Percentiles rank a stretch among this genome's conserved stretches.
These are phyloP conservation scores for Philaenus spumarius DNA, from an alignment of 1,140 invertebrate genomes.

Conservation along the genomic window DNA sequence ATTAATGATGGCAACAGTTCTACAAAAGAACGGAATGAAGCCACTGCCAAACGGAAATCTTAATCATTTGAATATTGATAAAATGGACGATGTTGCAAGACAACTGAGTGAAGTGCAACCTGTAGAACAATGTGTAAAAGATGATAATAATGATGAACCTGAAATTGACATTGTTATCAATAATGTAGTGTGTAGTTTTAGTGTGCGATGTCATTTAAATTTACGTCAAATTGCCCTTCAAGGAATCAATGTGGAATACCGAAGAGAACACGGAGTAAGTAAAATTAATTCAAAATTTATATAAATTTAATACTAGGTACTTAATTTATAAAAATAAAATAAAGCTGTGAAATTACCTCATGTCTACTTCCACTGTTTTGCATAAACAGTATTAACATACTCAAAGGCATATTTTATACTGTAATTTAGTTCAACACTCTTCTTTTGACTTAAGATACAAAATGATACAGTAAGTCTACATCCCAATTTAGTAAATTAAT, in stretches of 20 bases:
- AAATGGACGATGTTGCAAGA: background rate
- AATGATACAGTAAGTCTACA: no score
- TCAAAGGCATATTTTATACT: no score
- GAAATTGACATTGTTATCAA: constrained; percentile 90
- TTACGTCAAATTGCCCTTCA: constrained; percentile 88
- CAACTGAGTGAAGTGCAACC: background rate
- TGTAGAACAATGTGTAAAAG: background rate
- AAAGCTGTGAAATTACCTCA: no score
- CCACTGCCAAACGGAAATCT: constrained; percentile 23
- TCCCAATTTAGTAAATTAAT: no score
- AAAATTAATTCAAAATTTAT: no score
- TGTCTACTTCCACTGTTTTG: no score
- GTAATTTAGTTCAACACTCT: no score
- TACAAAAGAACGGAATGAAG: constrained; percentile 28
- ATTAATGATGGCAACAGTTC: constrained; percentile 23
- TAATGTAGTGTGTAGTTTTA: constrained; percentile 98
- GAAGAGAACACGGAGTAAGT: constrained; percentile 83
- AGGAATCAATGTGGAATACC: constrained; percentile 92
- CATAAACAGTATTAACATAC: no score
- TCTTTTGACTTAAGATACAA: no score
- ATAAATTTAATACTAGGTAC: no score
- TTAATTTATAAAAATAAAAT: no score
- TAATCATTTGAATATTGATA: constrained; percentile 22
- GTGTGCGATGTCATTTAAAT: constrained; percentile 94
- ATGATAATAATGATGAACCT: constrained; percentile 22